phyloP scores from a whole-genome alignment of 2,888 invertebrate species.

The Oxystoma pomonae region DNA sequence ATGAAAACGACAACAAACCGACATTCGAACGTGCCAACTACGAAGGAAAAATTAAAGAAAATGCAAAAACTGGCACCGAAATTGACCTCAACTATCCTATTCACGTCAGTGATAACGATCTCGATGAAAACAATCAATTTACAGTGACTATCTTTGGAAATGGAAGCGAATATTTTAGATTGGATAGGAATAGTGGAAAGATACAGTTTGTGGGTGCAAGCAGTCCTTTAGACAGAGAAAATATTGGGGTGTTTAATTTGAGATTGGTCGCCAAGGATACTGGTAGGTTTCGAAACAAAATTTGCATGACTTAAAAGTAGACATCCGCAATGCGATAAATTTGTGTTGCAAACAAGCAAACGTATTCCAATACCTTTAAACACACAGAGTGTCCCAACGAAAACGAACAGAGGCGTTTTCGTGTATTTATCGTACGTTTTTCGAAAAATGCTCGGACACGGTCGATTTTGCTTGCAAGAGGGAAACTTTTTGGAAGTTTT shows the following conservation, averaged over 20 bases:
- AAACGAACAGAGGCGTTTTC: no score
- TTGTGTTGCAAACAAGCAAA: no score
- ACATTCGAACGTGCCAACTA: slow-evolving; percentile 67
- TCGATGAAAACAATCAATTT: slow-evolving; percentile 64
- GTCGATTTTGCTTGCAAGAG: no score
- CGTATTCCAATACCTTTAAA: no score
- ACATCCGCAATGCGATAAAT: no score
- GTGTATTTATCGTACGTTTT: no score
- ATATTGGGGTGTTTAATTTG: slow-evolving; percentile 62
- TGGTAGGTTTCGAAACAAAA: no score
- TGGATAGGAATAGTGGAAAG: slow-evolving; percentile 62
- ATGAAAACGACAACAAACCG: slow-evolving; percentile 86
- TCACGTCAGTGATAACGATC: slow-evolving; percentile 68
- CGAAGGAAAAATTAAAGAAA: slow-evolving; percentile 75
- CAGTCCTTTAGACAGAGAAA: slow-evolving; percentile 65
- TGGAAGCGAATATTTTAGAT: slow-evolving; percentile 67
- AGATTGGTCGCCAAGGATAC: slow-evolving; percentile 71
- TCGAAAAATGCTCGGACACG: no score
- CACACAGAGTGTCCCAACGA: no score
- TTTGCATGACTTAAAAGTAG: no score
- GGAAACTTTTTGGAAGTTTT: no score
- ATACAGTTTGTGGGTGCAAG: slow-evolving; percentile 54
- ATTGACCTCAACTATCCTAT: slow-evolving; percentile 66
- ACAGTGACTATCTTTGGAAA: slow-evolving; percentile 68
- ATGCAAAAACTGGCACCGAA: slow-evolving; percentile 65